Percentiles rank a stretch among this genome's conserved stretches.
Conservation (phyloP, 2,797 vertebrate species). For the Poeciliopsis infans region DNA sequence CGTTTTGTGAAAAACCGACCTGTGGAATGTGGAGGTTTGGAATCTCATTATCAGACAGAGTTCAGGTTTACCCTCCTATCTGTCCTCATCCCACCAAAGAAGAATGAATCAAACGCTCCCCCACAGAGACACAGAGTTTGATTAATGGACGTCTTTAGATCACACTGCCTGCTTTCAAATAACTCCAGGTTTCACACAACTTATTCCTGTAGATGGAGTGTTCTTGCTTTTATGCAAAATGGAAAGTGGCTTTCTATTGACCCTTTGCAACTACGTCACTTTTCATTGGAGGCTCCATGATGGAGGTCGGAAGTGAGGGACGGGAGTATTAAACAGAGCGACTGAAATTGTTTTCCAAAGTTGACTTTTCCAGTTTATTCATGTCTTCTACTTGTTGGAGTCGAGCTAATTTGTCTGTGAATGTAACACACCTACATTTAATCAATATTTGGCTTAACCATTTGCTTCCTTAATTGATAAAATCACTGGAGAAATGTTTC, state of each 20-base stretch:
- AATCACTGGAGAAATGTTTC: too few relatives aligned
- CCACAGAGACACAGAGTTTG: conserved; percentile 14
- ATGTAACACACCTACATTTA: too few relatives aligned
- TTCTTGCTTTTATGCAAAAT: conserved; percentile 6
- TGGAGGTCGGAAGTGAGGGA: too few relatives aligned
- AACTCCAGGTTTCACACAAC: conserved; percentile 23
- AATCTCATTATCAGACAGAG: conserved; percentile 65
- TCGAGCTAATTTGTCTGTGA: too few relatives aligned
- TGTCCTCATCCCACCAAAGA: conserved; percentile 57
- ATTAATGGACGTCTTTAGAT: conserved; percentile 59
- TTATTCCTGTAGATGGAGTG: conserved; percentile 3
- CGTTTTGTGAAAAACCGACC: conserved; percentile 40
- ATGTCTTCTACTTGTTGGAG: too few relatives aligned
- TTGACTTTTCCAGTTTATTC: too few relatives aligned
- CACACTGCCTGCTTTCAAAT: conserved; percentile 35
- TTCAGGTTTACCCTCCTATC: conserved; percentile 62
- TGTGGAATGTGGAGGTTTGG: conserved; percentile 70
- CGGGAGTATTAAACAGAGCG: too few relatives aligned
- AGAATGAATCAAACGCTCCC: conserved; percentile 50
- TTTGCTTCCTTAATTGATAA: too few relatives aligned
- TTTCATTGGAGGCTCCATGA: too few relatives aligned
- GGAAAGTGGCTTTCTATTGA: conserved; percentile 16
- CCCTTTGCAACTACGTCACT: too few relatives aligned
- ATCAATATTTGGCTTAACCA: too few relatives aligned
- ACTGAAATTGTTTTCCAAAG: too few relatives aligned